Evolutionary conservation across 2,888 invertebrate species (phyloP), one percentile per base, ranked within the genome.

Genomic region (Antitype chi): DNA sequence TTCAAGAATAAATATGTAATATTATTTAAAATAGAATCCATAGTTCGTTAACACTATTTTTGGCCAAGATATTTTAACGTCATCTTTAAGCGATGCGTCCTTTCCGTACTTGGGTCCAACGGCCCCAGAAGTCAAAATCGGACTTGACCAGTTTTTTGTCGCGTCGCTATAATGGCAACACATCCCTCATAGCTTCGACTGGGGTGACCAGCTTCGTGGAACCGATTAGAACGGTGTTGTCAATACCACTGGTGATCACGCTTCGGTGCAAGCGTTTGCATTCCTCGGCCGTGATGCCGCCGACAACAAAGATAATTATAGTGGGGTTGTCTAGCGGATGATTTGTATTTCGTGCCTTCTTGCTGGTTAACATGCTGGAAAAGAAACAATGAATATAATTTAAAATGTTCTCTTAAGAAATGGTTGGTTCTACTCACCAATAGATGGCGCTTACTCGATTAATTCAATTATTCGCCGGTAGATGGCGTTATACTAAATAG

Each of bases 271-370:
- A 85, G 23, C 96, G 95, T 88, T 95, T 97, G 80, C 97, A 97
- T 92, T 98, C 98, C 78, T 97, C 97, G 0, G 97, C 97, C 0
- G 98, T 97, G 6, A 98, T 94, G 13, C 98, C 98, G 13, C 98
- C 98, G 20, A 98, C 92, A 15, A 98, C 96, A 89, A 97, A 98
- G 23, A 98, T 91, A 32, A 98, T 97, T 75, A 98, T 95, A 47
- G 97, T 96, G 0, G 97, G 97, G 88, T 97, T 97, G 90, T 98
- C 98, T 23, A 97, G 92, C 0, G 98, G 98, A 79, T 97, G 97
- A 74, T 96, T 96, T 0, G 91, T 38, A 5, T 81, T 87, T 7
- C 94, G 92, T 0, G 92, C 2, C 71, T 95, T 96, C 88, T 97
- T 97, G 84, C 94, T 97, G 28, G 96, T 97, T 74, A 98, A 95